phyloP scores from a whole-genome alignment of 1,140 invertebrate species.

The Zaprionus nigranus region DNA sequence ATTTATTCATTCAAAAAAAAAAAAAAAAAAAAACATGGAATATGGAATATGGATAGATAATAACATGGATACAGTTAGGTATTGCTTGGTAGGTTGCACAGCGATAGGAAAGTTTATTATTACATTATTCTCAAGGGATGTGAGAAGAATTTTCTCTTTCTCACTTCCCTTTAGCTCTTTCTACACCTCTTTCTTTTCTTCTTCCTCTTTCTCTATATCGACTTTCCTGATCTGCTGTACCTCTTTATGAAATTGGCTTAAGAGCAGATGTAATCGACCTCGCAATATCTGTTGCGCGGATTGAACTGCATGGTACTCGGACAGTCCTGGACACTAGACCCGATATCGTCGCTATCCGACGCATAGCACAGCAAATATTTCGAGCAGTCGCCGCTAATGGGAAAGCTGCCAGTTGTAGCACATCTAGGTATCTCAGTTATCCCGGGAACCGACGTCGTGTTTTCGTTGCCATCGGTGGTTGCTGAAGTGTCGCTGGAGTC shows the following conservation, averaged over 20 bases:
- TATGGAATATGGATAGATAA: constrained; percentile 6
- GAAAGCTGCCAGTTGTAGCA: constrained; percentile 47
- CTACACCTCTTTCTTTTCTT: constrained; percentile 1
- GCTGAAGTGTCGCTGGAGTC: background rate
- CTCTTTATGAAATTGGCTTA: background rate
- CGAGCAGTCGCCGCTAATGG: constrained; percentile 34
- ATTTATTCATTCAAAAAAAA: constrained; percentile 32
- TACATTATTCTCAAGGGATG: background rate
- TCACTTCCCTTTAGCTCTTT: background rate
- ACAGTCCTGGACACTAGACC: constrained; percentile 16
- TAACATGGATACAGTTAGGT: constrained; percentile 23
- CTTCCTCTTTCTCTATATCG: background rate
- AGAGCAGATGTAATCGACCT: constrained; percentile 15
- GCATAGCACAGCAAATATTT: constrained; percentile 55
- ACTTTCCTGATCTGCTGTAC: background rate
- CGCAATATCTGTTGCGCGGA: constrained; percentile 27
- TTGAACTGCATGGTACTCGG: constrained; percentile 56
- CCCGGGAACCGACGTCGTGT: no score
- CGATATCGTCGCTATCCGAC: background rate
- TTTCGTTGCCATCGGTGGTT: background rate
- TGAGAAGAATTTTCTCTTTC: background rate
- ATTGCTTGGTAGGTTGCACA: constrained; percentile 25
- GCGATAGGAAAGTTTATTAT: constrained; percentile 27
- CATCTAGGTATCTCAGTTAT: constrained; percentile 34
- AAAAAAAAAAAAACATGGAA: constrained; percentile 35